phyloP scores from a whole-genome alignment of 2,888 invertebrate genomes.

The Rhogogaster chlorosoma region DNA sequence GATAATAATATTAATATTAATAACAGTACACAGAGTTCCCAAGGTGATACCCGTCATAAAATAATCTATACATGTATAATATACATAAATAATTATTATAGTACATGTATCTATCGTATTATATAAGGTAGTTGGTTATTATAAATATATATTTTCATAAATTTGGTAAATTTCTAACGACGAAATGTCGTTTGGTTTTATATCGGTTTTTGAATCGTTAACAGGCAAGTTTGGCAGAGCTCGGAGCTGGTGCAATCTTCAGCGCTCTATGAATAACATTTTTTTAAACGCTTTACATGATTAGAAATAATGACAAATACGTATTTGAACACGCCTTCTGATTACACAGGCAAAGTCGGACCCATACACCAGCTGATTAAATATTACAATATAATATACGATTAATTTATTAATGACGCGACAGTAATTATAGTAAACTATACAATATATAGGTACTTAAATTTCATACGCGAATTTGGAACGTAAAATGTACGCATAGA shows the following conservation, averaged over 20 bases:
- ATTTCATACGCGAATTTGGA: background rate
- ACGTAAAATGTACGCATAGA: background rate
- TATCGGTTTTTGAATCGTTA: background rate
- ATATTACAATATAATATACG: slow-evolving; percentile 61
- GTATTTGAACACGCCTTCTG: slow-evolving; percentile 50
- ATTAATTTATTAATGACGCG: slow-evolving; percentile 31
- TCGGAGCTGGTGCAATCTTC: slow-evolving; percentile 40
- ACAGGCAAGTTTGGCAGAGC: slow-evolving; percentile 30
- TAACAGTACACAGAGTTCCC: slow-evolving; percentile 44
- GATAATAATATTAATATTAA: slow-evolving; percentile 14
- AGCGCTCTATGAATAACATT: slow-evolving; percentile 18
- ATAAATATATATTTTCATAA: slow-evolving; percentile 10
- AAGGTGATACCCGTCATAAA: slow-evolving; percentile 49
- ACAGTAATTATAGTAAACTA: slow-evolving; percentile 28
- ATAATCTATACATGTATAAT: slow-evolving; percentile 37
- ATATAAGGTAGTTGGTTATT: slow-evolving; percentile 25
- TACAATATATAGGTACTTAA: slow-evolving; percentile 27
- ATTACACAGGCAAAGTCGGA: slow-evolving; percentile 72
- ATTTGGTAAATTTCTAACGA: background rate
- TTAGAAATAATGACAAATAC: slow-evolving; percentile 46
- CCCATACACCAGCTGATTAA: slow-evolving; percentile 76
- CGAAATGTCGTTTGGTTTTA: background rate
- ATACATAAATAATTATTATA: background rate
- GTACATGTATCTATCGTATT: background rate
- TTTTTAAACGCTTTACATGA: slow-evolving; percentile 32